Base-by-base conservation (phyloP, 2,113 vertebrate species). In the Holacanthus passer region DNA sequence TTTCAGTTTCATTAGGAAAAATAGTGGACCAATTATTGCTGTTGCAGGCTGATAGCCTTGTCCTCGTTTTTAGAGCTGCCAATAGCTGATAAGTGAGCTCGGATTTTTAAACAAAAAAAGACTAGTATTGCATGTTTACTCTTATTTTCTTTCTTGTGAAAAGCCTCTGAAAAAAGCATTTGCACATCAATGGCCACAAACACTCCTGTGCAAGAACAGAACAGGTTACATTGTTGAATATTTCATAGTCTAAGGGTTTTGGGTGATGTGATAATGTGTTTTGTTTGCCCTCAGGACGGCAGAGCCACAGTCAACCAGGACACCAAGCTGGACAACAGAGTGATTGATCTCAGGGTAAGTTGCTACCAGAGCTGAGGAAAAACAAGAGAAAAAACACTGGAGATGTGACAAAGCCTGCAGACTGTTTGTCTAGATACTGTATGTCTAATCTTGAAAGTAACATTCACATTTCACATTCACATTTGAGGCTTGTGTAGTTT, bases 281-380 rank as follows among this genome's bases (percentile, higher is more conserved):
- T 39, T 58, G 35, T 84, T 87, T 70, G 75, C 62, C 39, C 48
- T 86, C 85, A 99, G 98, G 98, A 99, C 93, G 97, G 97, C 93
- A 97, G 98, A 97, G 98, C 98, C 82, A 99, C 98, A 29, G 98
- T 99, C 83, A 99, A 99, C 91, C 98, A 99, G 86, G 98, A 99
- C 96, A 99, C 98, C 84, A 96, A 95, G 90, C 95, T 99, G 95
- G 98, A 99, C 96, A 99, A 99, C 95, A 95, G 98, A 93, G 96
- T 99, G 85, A 99, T 99, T 90, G 98, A 99, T 91, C 96, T 99
- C 86, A 96, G 98, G 96, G 98, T 99, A 96, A 96, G 96, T 71
- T 66, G 31, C 12, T 37, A 19, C 32, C 29, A 76, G 45, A 73
- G 63, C 39, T 24, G 12, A 58, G n/a, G 4, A 27, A 66, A 68